phyloP scores from a whole-genome alignment of 2,113 vertebrate genomes.

The Chunga burmeisteri region DNA sequence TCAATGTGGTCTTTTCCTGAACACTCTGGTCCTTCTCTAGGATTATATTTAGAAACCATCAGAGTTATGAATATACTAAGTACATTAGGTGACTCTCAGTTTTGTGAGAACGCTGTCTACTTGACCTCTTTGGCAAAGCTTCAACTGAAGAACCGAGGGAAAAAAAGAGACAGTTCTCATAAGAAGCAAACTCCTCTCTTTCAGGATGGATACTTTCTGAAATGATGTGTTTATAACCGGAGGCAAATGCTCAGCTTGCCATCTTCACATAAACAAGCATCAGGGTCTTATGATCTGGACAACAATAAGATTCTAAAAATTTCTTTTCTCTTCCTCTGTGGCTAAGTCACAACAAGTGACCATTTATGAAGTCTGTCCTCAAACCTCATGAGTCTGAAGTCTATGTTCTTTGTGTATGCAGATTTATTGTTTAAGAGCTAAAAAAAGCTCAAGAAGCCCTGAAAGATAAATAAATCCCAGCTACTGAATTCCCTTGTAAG shows the following conservation, averaged over 20 bases:
- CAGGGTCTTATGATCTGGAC: not conserved
- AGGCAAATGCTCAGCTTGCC: not conserved
- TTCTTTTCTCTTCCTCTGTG: not conserved
- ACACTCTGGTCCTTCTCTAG: not conserved
- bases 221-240: not conserved
- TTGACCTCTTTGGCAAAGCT: conserved; percentile 22
- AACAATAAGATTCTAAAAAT: not conserved
- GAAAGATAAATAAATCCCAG: conserved; percentile 40
- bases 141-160: not conserved
- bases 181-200: not conserved
- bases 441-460: conserved; percentile 5
- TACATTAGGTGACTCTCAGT: conserved; percentile 3
- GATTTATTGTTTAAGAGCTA: conserved; percentile 21
- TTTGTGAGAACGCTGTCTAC: not conserved
- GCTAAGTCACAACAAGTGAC: not conserved
- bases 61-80: not conserved
- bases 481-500: conserved; percentile 20
- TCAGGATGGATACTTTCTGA: not conserved
- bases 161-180: not conserved
- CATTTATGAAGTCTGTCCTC: not conserved
- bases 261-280: not conserved
- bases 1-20: not conserved
- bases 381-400: not conserved
- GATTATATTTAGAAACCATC: conserved; percentile 16
- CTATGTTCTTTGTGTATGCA: conserved; percentile 1